These are phyloP conservation scores for Temnothorax ravouxi DNA, from an alignment of 2,888 invertebrate genomes.

Conservation along the genomic window DNA sequence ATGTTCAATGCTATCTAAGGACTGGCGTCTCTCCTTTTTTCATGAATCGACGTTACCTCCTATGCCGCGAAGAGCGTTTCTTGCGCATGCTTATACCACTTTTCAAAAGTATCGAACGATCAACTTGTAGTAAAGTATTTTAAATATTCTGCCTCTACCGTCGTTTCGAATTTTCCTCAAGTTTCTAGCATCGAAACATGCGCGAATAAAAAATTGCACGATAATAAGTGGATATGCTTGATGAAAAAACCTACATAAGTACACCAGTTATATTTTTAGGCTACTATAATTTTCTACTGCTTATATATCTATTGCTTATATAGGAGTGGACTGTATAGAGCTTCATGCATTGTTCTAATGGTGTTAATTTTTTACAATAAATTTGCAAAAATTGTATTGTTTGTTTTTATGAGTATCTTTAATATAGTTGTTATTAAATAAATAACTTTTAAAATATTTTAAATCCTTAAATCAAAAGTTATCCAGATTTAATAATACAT, in stretches of 20 bases:
- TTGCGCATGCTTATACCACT: background rate
- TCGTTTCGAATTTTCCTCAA: background rate
- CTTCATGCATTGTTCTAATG: too few relatives aligned
- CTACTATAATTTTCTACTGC: background rate
- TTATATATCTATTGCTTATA: background rate
- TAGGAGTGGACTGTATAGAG: background rate
- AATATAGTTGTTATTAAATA: too few relatives aligned
- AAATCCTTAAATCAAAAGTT: background rate
- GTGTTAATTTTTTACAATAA: too few relatives aligned
- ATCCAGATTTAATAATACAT: too few relatives aligned
- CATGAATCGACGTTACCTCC: background rate
- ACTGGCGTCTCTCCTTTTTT: background rate
- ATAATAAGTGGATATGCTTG: background rate
- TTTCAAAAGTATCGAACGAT: background rate
- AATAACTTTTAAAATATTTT: background rate
- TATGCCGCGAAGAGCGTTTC: background rate
- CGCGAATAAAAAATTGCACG: background rate
- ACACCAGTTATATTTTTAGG: background rate
- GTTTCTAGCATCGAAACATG: background rate
- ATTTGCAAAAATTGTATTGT: too few relatives aligned
- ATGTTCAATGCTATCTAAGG: conserved; percentile 1
- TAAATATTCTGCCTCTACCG: background rate
- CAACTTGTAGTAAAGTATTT: background rate
- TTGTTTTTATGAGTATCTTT: too few relatives aligned
- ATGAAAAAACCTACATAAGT: background rate